phyloP scores from a whole-genome alignment of 2,113 vertebrate genomes.

The Spheniscus mendiculus region DNA sequence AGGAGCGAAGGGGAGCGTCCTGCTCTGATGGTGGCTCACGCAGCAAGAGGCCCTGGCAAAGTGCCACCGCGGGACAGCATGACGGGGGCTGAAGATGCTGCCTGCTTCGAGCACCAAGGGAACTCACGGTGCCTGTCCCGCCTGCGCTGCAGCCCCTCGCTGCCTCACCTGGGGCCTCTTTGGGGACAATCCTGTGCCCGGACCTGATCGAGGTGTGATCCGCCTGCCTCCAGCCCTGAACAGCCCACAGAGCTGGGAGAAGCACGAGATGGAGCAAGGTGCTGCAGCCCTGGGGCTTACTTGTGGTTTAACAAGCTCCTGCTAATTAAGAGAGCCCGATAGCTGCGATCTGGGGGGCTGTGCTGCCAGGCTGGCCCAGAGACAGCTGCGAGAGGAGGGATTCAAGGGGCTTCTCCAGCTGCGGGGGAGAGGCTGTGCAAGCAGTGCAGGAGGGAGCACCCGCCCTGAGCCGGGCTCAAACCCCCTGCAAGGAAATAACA shows the following conservation, averaged over 20 bases:
- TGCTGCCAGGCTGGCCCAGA: accelerated
- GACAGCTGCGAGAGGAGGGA: neutral
- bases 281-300: accelerated
- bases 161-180: neutral
- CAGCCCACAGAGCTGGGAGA: neutral
- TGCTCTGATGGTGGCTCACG: neutral
- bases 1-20: neutral
- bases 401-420: neutral
- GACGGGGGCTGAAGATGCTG: accelerated
- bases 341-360: neutral
- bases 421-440: neutral
- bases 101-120: neutral
- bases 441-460: neutral
- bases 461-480: accelerated
- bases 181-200: neutral
- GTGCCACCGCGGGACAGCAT: accelerated
- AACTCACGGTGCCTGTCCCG: neutral
- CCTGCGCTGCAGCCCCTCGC: neutral
- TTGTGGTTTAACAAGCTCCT: accelerated
- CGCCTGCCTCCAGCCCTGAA: too few relatives aligned
- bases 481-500: neutral
- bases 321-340: neutral
- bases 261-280: neutral
- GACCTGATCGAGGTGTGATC: neutral
- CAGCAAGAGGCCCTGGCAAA: neutral